These are phyloP conservation scores for Apantesis nais DNA, from an alignment of 2,888 invertebrate species.

Conservation along the genomic window DNA sequence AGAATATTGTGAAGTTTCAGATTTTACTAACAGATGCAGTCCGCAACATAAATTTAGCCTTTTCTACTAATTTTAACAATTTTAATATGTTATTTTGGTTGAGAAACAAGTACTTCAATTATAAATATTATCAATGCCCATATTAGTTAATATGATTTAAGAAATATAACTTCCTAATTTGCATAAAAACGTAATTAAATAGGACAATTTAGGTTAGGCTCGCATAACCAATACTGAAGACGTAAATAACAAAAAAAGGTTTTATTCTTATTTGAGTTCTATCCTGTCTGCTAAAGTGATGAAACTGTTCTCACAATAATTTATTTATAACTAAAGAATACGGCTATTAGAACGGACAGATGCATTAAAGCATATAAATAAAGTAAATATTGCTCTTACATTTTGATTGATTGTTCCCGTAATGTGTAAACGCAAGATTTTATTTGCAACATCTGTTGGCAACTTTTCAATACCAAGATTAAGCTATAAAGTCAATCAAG, in stretches of 20 bases:
- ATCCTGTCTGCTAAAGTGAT: neutral
- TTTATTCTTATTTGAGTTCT: neutral
- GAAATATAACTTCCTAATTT: neutral
- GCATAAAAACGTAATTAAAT: neutral
- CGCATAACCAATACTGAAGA: neutral
- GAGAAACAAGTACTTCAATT: neutral
- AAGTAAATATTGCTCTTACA: slow-evolving; percentile 9
- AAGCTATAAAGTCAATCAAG: slow-evolving; percentile 51
- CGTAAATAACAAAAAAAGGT: neutral
- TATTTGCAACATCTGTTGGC: slow-evolving; percentile 38
- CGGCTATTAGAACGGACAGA: neutral
- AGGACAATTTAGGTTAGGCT: no score
- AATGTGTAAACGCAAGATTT: slow-evolving; percentile 28
- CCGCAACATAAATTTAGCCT: neutral
- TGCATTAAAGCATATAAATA: neutral
- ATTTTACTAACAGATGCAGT: neutral
- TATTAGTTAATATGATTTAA: neutral
- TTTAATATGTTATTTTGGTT: neutral
- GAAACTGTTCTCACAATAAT: neutral
- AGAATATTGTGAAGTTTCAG: slow-evolving; percentile 26
- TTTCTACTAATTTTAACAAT: neutral
- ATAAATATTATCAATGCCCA: neutral
- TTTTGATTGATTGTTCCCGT: slow-evolving; percentile 35
- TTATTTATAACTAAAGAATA: neutral
- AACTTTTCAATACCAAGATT: slow-evolving; percentile 44